A percentile compares a stretch with the other conserved stretches of the same genome.
phyloP scores from a whole-genome alignment of 2,888 invertebrate genomes.

The Parnassius apollo region DNA sequence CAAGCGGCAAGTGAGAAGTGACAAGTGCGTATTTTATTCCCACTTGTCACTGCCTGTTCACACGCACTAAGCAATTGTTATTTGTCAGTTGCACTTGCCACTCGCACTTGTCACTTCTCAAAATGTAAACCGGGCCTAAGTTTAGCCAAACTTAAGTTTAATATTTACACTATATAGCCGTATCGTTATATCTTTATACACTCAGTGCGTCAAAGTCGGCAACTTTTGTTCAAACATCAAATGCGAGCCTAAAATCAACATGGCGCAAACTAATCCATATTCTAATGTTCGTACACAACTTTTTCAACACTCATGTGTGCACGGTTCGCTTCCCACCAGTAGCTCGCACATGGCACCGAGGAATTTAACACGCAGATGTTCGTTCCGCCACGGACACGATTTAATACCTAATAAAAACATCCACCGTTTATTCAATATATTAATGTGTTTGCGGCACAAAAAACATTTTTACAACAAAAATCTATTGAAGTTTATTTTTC shows the following conservation, averaged over 20 bases:
- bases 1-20: too few relatives aligned
- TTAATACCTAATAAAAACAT: constrained; percentile 71
- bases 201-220: constrained; percentile 35
- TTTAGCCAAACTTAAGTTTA: too few relatives aligned
- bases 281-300: constrained; percentile 29
- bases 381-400: constrained; percentile 65
- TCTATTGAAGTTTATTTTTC: too few relatives aligned
- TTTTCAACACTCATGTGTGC: constrained; percentile 58
- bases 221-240: constrained; percentile 19
- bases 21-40: too few relatives aligned
- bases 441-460: background rate
- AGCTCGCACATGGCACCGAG: constrained; percentile 74
- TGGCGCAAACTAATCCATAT: constrained; percentile 38
- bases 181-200: background rate
- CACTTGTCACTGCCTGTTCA: too few relatives aligned
- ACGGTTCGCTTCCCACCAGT: constrained; percentile 74
- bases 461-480: background rate
- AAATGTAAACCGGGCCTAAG: too few relatives aligned
- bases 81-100: too few relatives aligned
- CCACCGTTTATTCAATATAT: constrained; percentile 31
- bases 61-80: too few relatives aligned
- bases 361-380: constrained; percentile 81
- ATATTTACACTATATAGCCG: too few relatives aligned
- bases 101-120: too few relatives aligned
- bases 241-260: constrained; percentile 26